Evolutionary conservation across 2,113 vertebrate genomes (phyloP).

Genomic region (Podarcis cretensis): DNA sequence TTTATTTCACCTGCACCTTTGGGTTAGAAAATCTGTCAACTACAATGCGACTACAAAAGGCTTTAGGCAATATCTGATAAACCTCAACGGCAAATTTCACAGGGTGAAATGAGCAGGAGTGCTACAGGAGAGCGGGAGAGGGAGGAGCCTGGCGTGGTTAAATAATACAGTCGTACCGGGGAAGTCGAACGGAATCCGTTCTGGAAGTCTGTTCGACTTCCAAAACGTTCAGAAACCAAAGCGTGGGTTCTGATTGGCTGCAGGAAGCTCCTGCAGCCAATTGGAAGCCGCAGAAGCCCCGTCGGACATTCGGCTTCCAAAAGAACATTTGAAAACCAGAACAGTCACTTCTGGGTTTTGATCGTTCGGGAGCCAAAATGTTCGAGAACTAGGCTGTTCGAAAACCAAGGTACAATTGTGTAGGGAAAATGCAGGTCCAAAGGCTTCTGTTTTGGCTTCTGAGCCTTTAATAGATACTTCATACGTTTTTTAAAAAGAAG

Average conservation of each 20-base stretch:
- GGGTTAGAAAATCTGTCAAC: not conserved
- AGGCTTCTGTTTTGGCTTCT: not conserved
- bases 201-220: no score
- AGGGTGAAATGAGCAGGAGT: not conserved
- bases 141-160: not conserved
- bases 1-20: not conserved
- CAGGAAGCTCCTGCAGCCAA: no score
- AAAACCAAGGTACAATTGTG: no score
- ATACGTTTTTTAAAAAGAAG: not conserved
- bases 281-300: accelerated
- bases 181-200: no score
- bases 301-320: no score
- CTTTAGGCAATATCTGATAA: slow-evolving; percentile 8
- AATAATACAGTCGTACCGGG: not conserved
- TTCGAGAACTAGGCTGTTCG: no score
- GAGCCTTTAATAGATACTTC: not conserved
- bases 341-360: no score
- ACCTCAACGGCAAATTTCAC: not conserved
- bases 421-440: not conserved
- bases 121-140: not conserved
- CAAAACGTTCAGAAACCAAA: no score
- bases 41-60: not conserved
- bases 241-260: no score
- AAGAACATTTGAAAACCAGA: no score
- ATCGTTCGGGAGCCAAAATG: no score